phyloP scores from a whole-genome alignment of 2,888 invertebrate species.

The Cephonodes hylas region DNA sequence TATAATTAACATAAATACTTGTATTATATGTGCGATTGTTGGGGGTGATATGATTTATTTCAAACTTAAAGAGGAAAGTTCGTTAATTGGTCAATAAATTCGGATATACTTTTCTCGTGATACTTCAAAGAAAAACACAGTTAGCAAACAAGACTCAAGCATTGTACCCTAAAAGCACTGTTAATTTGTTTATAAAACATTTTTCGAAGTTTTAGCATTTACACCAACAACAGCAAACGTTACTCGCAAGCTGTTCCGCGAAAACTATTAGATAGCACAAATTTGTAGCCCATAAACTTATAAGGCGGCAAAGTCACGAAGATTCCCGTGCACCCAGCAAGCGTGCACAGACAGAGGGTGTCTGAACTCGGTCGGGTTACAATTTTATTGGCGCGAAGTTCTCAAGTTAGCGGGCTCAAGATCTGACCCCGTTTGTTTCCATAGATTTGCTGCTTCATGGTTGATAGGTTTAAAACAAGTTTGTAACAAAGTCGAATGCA shows the following conservation, averaged over 20 bases:
- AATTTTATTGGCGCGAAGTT: background rate
- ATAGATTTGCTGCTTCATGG: background rate
- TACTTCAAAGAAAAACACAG: no score
- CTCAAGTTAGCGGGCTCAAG: background rate
- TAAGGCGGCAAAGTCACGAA: background rate
- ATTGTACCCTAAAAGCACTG: no score
- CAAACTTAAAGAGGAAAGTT: no score
- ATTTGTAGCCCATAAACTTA: background rate
- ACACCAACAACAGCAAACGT: background rate
- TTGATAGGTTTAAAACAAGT: background rate
- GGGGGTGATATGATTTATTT: no score
- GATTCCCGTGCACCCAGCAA: background rate
- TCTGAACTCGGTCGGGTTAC: background rate
- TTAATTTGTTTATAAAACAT: no score
- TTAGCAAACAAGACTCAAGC: no score
- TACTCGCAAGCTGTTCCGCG: background rate
- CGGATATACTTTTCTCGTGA: no score
- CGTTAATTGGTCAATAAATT: no score
- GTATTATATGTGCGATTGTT: no score
- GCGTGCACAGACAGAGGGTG: background rate
- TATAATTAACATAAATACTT: no score
- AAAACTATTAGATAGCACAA: background rate
- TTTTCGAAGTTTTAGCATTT: background rate
- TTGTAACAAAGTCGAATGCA: background rate
- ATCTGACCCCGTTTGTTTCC: background rate